These are phyloP conservation scores for Beris morrisii DNA, from an alignment of 2,888 invertebrate genomes.

Conservation along the genomic window DNA sequence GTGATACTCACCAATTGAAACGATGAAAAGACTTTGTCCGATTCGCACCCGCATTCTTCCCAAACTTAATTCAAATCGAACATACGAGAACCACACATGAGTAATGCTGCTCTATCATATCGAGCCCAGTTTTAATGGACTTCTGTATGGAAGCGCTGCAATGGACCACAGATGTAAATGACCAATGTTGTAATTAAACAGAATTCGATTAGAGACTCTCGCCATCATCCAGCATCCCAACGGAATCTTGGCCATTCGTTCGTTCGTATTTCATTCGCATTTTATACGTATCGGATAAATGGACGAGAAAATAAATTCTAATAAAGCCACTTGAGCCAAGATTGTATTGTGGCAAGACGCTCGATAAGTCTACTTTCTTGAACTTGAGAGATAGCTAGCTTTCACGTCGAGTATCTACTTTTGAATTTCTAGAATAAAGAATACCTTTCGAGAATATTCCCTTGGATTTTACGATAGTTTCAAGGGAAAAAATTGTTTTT, in stretches of 20 bases:
- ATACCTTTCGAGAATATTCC: background rate
- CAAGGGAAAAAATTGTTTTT: background rate
- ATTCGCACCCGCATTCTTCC: slow-evolving; percentile 15
- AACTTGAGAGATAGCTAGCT: too few species aligned
- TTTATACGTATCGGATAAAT: too few species aligned
- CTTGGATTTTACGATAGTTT: background rate
- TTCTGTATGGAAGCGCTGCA: background rate
- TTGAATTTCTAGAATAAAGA: background rate
- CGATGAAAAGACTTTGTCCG: background rate
- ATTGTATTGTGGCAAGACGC: too few species aligned
- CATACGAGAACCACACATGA: background rate
- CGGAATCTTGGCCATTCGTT: too few species aligned
- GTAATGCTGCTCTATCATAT: background rate
- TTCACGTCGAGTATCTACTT: too few species aligned
- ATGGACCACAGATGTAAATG: slow-evolving; percentile 27
- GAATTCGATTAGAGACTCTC: slow-evolving; percentile 12
- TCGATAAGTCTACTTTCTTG: too few species aligned
- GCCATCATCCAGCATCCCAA: too few species aligned
- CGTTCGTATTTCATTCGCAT: too few species aligned
- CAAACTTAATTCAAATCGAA: background rate
- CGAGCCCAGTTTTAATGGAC: background rate
- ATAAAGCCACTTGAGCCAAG: too few species aligned
- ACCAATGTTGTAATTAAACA: slow-evolving; percentile 21
- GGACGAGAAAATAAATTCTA: too few species aligned
- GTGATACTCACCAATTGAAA: slow-evolving; percentile 6